A percentile compares a stretch with the other conserved stretches of the same genome.
Evolutionary conservation across 2,113 vertebrate genomes (phyloP).

Genomic region (Aspidoscelis tigris): DNA sequence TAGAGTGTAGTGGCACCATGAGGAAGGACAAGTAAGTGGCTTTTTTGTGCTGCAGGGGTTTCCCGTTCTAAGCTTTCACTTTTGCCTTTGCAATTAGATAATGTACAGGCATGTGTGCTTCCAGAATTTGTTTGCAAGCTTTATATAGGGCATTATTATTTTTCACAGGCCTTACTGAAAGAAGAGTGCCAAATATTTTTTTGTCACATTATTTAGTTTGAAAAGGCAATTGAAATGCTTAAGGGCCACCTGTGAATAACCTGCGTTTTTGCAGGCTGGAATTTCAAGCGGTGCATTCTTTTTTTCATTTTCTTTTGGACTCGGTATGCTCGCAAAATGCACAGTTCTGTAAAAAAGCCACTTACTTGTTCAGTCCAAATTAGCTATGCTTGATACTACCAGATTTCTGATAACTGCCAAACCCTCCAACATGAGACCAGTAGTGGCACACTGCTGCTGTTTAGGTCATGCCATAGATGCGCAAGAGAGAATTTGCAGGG

Average conservation of each 20-base stretch:
- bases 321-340: not conserved
- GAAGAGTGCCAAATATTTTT: not conserved
- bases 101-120: not conserved
- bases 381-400: not conserved
- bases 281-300: not conserved
- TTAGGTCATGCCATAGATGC: not conserved
- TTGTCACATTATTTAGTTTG: not conserved
- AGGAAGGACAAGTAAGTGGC: not conserved
- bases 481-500: not conserved
- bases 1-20: not conserved
- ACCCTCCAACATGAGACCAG: not conserved
- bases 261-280: not conserved
- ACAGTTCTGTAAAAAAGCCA: not conserved
- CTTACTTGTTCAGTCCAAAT: not conserved
- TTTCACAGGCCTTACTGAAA: not conserved
- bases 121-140: not conserved
- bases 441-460: not conserved
- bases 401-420: not conserved
- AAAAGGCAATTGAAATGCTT: slow-evolving; percentile 26
- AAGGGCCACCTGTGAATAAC: not conserved
- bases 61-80: slow-evolving; percentile 9
- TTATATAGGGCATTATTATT: not conserved
- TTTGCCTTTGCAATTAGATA: slow-evolving; percentile 26
- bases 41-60: slow-evolving; percentile 5
- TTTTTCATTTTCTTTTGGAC: not conserved